Percentiles rank a stretch among this genome's conserved stretches.
These are phyloP conservation scores for Bombus confusus DNA, from an alignment of 1,140 invertebrate species.

Conservation along the genomic window DNA sequence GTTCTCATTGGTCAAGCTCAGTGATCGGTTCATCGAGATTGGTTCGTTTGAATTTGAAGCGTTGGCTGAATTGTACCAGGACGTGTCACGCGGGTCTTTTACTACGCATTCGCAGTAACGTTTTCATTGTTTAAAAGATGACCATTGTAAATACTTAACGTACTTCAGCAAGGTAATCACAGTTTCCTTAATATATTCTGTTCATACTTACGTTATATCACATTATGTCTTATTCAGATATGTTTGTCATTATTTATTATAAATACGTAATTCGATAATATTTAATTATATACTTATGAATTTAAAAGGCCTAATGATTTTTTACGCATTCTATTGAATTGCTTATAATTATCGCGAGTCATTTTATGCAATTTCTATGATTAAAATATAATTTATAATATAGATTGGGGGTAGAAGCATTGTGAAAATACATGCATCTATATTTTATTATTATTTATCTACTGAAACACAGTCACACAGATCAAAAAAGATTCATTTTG, in stretches of 20 bases:
- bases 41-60: conserved; percentile 59
- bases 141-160: conserved; percentile 18
- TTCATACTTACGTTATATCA: background rate
- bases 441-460: too few species aligned
- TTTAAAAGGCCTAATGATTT: background rate
- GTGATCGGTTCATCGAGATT: conserved; percentile 35
- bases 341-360: background rate
- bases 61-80: conserved; percentile 24
- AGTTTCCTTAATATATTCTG: background rate
- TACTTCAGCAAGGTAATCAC: background rate
- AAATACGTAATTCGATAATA: background rate
- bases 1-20: conserved; percentile 15
- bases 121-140: conserved; percentile 30
- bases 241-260: background rate
- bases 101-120: conserved; percentile 20
- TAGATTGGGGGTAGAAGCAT: too few species aligned
- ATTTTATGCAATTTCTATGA: background rate
- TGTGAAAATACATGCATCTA: background rate
- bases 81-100: conserved; percentile 15
- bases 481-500: conserved; percentile 60
- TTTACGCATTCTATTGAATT: background rate
- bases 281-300: background rate
- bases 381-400: conserved; percentile 2
- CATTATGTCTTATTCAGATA: background rate
- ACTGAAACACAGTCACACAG: conserved; percentile 33